Conservation (phyloP, 2,888 invertebrate species). For the Synanthedon formicaeformis region DNA sequence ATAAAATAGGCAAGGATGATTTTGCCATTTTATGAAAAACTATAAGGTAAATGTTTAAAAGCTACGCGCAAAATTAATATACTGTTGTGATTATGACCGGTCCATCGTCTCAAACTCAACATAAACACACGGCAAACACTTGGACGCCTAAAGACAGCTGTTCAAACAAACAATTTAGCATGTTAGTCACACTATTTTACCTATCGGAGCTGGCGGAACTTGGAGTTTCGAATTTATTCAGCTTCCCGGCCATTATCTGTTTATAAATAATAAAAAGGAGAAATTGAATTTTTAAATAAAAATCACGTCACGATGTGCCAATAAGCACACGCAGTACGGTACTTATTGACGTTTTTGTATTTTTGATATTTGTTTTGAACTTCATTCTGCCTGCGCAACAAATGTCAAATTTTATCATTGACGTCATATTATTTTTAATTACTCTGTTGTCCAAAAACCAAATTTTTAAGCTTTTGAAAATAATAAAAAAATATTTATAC, state of each 20-base stretch:
- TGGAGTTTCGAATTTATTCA: constrained; percentile 82
- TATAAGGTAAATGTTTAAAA: constrained; percentile 28
- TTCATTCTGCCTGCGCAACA: constrained; percentile 31
- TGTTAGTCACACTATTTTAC: constrained; percentile 69
- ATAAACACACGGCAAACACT: constrained; percentile 29
- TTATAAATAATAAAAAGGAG: too few species aligned
- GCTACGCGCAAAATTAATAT: constrained; percentile 28
- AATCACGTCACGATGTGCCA: constrained; percentile 19
- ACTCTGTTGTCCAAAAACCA: neutral
- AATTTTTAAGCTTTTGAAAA: too few species aligned
- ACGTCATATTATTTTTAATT: neutral
- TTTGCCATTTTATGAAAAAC: neutral
- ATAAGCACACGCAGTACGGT: constrained; percentile 32
- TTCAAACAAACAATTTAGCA: constrained; percentile 52
- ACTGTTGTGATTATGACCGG: constrained; percentile 30
- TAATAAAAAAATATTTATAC: too few species aligned
- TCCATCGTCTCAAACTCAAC: constrained; percentile 36
- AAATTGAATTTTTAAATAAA: constrained; percentile 18
- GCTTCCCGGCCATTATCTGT: constrained; percentile 59
- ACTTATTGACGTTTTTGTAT: constrained; percentile 19
- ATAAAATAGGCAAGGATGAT: constrained; percentile 29
- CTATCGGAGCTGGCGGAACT: constrained; percentile 94
- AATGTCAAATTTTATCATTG: neutral
- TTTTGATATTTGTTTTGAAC: constrained; percentile 9
- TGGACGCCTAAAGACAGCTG: constrained; percentile 52